A percentile compares a stretch with the other conserved stretches of the same genome.
Evolutionary conservation across 1,140 invertebrate species (phyloP).

Genomic region (Trissolcus basalis): DNA sequence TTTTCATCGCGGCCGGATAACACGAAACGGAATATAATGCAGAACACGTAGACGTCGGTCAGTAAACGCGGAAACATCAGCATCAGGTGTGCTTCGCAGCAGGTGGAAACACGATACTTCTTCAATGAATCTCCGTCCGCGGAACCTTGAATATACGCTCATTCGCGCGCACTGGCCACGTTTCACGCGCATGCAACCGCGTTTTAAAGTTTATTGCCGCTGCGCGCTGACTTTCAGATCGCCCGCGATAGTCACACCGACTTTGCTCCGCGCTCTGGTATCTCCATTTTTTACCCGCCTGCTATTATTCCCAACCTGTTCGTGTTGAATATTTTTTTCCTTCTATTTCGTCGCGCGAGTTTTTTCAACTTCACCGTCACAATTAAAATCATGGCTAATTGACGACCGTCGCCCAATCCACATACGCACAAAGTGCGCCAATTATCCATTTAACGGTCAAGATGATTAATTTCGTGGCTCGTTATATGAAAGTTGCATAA

Average conservation of each 20-base stretch:
- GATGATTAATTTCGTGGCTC: conserved; percentile 22
- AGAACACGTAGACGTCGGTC: conserved; percentile 47
- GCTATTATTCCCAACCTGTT: neutral
- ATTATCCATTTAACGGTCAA: conserved; percentile 36
- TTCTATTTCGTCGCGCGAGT: neutral
- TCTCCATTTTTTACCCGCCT: conserved; percentile 18
- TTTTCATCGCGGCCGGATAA: conserved; percentile 22
- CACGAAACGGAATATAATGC: conserved; percentile 35
- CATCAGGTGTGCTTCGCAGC: conserved; percentile 44
- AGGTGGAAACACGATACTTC: conserved; percentile 56
- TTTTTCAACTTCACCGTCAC: conserved; percentile 2
- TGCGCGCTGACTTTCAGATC: conserved; percentile 56
- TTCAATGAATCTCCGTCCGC: conserved; percentile 57
- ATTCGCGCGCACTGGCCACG: conserved; percentile 56
- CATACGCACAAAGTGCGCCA: conserved; percentile 14
- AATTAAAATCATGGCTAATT: neutral
- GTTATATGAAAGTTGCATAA: conserved; percentile 25
- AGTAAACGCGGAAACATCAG: conserved; percentile 54
- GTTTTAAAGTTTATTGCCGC: conserved; percentile 62
- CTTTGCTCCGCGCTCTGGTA: conserved; percentile 36
- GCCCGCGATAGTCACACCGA: conserved; percentile 47
- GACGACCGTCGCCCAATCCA: conserved; percentile 1
- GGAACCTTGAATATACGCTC: conserved; percentile 61
- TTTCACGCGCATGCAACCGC: conserved; percentile 59
- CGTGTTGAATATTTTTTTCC: neutral